phyloP scores from a whole-genome alignment of 1,140 invertebrate genomes.

The Drosophila pachea region DNA sequence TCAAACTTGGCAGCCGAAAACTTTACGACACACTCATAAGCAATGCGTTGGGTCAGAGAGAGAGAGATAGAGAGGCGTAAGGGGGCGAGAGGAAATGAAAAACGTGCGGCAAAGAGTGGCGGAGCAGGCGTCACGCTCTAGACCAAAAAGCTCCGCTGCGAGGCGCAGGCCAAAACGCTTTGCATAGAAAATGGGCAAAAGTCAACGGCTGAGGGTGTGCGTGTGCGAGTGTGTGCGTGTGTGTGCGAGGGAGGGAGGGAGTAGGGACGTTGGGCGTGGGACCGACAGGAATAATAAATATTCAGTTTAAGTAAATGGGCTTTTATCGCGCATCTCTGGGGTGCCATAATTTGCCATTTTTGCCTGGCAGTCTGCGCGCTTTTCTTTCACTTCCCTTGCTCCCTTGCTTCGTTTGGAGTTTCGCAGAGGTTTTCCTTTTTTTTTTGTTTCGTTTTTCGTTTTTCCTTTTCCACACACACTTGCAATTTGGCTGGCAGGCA shows the following conservation, averaged over 20 bases:
- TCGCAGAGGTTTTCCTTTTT: slow-evolving; percentile 16
- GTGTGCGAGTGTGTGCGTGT: neutral
- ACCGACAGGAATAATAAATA: slow-evolving; percentile 77
- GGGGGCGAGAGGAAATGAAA: slow-evolving; percentile 51
- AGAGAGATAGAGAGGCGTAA: neutral
- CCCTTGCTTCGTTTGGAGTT: too few relatives aligned
- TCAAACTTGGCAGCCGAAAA: slow-evolving; percentile 60
- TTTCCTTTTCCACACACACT: slow-evolving; percentile 24
- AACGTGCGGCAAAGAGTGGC: slow-evolving; percentile 49
- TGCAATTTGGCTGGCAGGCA: slow-evolving; percentile 49
- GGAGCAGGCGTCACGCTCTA: slow-evolving; percentile 42
- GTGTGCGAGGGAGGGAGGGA: neutral
- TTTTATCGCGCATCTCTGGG: slow-evolving; percentile 76
- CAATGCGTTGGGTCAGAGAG: slow-evolving; percentile 3
- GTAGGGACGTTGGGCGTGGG: slow-evolving; percentile 24
- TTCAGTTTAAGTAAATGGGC: slow-evolving; percentile 77
- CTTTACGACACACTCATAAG: slow-evolving; percentile 61
- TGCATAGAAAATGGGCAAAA: slow-evolving; percentile 70
- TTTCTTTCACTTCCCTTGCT: slow-evolving; percentile 27
- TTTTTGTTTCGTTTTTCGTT: slow-evolving; percentile 21
- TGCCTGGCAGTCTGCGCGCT: slow-evolving; percentile 62
- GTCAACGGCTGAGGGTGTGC: slow-evolving; percentile 39
- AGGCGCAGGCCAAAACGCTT: slow-evolving; percentile 48
- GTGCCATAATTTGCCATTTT: slow-evolving; percentile 77
- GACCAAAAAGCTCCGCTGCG: slow-evolving; percentile 6